Evolutionary conservation across 2,888 invertebrate genomes (phyloP), one percentile per base, ranked within the genome.

Genomic region (Platerodrilus igneus): DNA sequence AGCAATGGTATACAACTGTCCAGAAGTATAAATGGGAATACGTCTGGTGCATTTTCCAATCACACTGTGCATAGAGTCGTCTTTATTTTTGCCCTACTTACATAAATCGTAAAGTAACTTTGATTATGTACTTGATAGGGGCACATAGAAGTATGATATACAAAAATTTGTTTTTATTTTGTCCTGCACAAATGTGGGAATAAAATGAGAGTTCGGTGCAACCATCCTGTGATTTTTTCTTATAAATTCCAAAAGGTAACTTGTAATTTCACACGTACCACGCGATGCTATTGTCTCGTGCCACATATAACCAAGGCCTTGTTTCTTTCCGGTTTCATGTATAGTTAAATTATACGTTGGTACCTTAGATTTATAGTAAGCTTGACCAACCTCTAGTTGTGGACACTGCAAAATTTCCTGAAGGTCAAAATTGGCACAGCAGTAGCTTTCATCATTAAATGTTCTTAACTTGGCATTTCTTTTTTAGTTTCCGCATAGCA

Each of bases 121-220:
- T 16, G 16, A 16, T 6, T 7, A 6, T 3, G 17, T 16, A 28
- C 16, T 4, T 22, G n/a, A 22, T 10, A 22, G 22, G n/a, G 8
- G 22, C 22, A 22, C 3, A 22, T 9, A 22, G 22, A 9, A 22
- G n/a, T 10, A 22, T 22, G 5, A 22, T 3, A 10, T 22, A 22
- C n/a, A 32, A 16, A 14, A 32, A 32, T 9, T 14, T 20, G 23
- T 22, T 32, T 22, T 14, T 13, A 11, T 32, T 32, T 5, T 32
- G 22, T n/a, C 32, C 32, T 2, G 21, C 32, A 13, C 32, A 32
- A 16, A 23, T 23, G 9, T 32, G 15, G 2, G 32, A 22, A 23
- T 22, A 31, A 20, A 31, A 18, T 13, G 15, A 25, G 9, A 22
- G 8, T 8, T 22, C 22, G 8, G n/a, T n/a, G n/a, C n/a, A n/a